phyloP scores from a whole-genome alignment of 2,888 invertebrate genomes.

The Amblyjoppa fuscipennis region DNA sequence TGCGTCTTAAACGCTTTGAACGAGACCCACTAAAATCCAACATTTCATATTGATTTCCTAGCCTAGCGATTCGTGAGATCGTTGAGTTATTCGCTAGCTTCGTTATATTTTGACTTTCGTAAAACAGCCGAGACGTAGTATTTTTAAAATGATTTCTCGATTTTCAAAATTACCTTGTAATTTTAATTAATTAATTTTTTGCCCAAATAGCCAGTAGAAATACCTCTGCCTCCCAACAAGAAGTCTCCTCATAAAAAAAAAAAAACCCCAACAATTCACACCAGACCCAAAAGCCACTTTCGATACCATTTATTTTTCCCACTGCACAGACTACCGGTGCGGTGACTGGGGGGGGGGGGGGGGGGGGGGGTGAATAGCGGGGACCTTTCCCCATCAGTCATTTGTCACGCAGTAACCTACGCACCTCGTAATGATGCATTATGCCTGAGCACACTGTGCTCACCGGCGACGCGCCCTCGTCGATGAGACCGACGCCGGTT shows the following conservation, averaged over 20 bases:
- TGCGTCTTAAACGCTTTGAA: too few relatives aligned
- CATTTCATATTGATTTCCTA: too few relatives aligned
- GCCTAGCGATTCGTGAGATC: too few relatives aligned
- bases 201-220: too few relatives aligned
- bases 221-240: background rate
- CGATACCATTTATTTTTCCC: background rate
- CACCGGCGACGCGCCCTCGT: conserved; percentile 41
- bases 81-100: too few relatives aligned
- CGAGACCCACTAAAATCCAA: too few relatives aligned
- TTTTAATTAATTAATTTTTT: too few relatives aligned
- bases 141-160: too few relatives aligned
- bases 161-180: too few relatives aligned
- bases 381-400: conserved; percentile 40
- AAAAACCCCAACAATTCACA: background rate
- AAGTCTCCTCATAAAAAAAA: background rate
- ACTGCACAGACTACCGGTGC: background rate
- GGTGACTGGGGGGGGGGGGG: background rate
- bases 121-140: too few relatives aligned
- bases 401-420: conserved; percentile 61
- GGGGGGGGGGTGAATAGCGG: background rate
- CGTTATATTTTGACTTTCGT: too few relatives aligned
- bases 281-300: background rate
- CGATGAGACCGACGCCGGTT: conserved; percentile 58
- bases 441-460: conserved; percentile 34
- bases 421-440: conserved; percentile 66